Percentiles rank a stretch among this genome's conserved stretches.
These are phyloP conservation scores for Cataglyphis livida DNA, from an alignment of 2,888 invertebrate genomes.

Conservation along the genomic window DNA sequence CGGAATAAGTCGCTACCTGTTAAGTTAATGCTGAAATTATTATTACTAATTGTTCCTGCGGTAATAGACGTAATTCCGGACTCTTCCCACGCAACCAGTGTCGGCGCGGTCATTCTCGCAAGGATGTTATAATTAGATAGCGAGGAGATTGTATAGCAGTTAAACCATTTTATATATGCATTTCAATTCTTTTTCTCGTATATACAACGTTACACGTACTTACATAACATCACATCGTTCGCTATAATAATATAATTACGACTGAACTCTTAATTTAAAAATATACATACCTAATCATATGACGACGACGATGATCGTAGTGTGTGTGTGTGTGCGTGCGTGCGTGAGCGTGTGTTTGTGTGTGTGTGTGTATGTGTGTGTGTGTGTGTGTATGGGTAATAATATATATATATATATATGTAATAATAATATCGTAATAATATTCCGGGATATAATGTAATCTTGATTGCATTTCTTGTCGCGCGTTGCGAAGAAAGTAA, in stretches of 20 bases:
- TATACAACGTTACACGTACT: slow-evolving; percentile 84
- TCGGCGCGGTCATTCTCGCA: not conserved
- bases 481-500: slow-evolving; percentile 40
- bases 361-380: not conserved
- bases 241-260: slow-evolving; percentile 80
- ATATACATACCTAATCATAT: slow-evolving; percentile 63
- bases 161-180: slow-evolving; percentile 62
- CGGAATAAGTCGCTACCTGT: slow-evolving; percentile 8
- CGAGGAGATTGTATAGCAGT: slow-evolving; percentile 38
- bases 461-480: slow-evolving; percentile 53
- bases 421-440: slow-evolving; percentile 41
- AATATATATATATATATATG: slow-evolving; percentile 39
- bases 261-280: slow-evolving; percentile 66
- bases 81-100: slow-evolving; percentile 22
- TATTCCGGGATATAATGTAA: slow-evolving; percentile 58
- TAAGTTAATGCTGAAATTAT: slow-evolving; percentile 22
- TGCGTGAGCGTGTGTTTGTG: not conserved
- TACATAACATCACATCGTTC: slow-evolving; percentile 85
- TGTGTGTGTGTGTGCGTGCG: not conserved
- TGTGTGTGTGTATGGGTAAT: slow-evolving; percentile 53
- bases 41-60: slow-evolving; percentile 28
- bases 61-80: slow-evolving; percentile 9
- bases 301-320: slow-evolving; percentile 69
- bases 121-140: slow-evolving; percentile 13
- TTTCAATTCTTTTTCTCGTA: slow-evolving; percentile 77